Base-by-base conservation (phyloP, 2,113 vertebrate species). In the Danionella cerebrum region DNA sequence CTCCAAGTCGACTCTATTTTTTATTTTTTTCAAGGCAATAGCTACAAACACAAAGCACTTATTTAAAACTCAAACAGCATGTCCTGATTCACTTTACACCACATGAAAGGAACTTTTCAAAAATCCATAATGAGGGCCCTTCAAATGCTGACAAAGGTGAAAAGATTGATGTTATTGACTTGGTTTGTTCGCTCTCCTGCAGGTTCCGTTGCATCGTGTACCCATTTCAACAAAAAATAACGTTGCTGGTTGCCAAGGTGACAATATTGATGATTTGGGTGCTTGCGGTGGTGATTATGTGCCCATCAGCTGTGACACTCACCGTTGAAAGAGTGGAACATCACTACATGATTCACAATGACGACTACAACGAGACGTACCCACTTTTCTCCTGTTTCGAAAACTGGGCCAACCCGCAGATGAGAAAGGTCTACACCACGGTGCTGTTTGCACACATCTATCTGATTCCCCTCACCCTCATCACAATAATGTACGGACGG, bases 191-290 rank as follows among this genome's bases (percentile, higher is more conserved):
- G 16, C 47, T 38, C 7, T 41, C 25, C n/a, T 59, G 2, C 73
- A 90, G 89, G 82, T 90, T 89, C 70, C 84, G 84, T 12, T 90
- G 88, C 67, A 87, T 90, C 4, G 83, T 91, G 22, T 88, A 82
- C 58, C 90, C 90, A 27, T 85, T 91, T 24, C 82, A 86, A 36
- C 82, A 87, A 55, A 90, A 89, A 71, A 71, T 87, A 7, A 84
- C 82, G 14, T 25, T 87, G 10, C 50, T 80, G 18, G 76, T 88
- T 42, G 85, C 89, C 38, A 85, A 89, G 77, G 80, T 78, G 33
- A 83, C 84, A 71, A 88, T 90, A 5, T 33, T 66, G 24, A 70
- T 86, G 7, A 89, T 91, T 33, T 91, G 89, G 90, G 52, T 86
- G 33, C 65, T 90, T 6, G 88, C 89, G 0, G 51, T 89, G 54